Evolutionary conservation across 2,113 vertebrate genomes (phyloP).

Genomic region (Caranx ignobilis): DNA sequence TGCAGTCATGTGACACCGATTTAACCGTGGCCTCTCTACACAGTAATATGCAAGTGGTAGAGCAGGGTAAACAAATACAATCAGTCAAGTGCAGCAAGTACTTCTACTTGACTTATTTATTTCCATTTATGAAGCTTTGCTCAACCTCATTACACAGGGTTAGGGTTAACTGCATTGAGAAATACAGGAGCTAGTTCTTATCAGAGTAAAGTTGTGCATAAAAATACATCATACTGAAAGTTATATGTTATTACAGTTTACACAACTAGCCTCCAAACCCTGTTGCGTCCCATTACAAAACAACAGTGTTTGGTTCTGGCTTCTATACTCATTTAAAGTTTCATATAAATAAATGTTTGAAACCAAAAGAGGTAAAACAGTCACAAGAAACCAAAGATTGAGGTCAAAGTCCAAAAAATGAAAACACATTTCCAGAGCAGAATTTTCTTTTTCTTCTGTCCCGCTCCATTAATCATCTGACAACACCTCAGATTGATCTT

Average conservation of each 20-base stretch:
- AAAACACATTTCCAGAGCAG: neutral
- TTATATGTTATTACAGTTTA: neutral
- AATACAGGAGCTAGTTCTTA: neutral
- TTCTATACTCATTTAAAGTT: neutral
- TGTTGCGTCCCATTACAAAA: neutral
- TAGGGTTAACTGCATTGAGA: neutral
- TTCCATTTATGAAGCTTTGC: neutral
- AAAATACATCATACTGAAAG: neutral
- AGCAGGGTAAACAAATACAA: neutral
- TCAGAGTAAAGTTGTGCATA: neutral
- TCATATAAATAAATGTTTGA: neutral
- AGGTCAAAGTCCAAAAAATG: neutral
- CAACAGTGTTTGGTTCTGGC: neutral
- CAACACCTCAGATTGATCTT: neutral
- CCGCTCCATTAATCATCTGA: neutral
- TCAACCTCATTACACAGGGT: neutral
- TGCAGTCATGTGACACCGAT: conserved; percentile 2
- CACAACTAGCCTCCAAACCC: neutral
- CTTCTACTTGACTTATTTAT: neutral
- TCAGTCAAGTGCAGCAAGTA: neutral
- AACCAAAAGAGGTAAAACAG: neutral
- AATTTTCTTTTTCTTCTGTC: neutral
- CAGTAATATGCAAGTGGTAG: neutral
- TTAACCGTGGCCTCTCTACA: neutral
- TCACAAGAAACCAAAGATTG: neutral